Conservation (phyloP, 2,888 invertebrate species). For the Eupithecia exiguata region DNA sequence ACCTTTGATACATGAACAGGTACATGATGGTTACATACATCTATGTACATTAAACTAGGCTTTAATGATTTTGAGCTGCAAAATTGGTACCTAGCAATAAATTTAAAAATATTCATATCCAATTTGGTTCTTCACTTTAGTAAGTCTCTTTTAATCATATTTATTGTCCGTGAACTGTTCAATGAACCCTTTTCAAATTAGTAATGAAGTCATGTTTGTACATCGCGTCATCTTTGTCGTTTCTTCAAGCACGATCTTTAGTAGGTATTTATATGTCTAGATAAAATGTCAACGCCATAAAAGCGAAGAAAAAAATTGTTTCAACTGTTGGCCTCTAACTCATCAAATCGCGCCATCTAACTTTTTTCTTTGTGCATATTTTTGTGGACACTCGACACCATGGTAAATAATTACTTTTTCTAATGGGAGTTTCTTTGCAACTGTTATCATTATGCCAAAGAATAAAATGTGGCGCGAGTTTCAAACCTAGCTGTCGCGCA, state of each 20-base stretch:
- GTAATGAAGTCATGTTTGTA: conserved; percentile 38
- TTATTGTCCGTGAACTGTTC: conserved; percentile 37
- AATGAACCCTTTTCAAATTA: conserved; percentile 32
- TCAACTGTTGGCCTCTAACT: no score
- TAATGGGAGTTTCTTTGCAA: no score
- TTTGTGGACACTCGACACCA: no score
- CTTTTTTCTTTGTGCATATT: no score
- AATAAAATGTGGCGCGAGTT: no score
- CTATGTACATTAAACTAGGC: background rate
- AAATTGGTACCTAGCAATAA: background rate
- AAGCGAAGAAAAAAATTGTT: no score
- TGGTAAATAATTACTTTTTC: no score
- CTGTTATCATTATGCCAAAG: no score
- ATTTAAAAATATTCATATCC: background rate
- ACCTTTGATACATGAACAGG: background rate
- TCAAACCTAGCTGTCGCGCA: no score
- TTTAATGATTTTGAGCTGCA: background rate
- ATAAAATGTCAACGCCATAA: no score
- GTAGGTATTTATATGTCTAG: no score
- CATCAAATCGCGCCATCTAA: no score
- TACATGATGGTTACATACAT: background rate
- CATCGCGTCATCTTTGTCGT: conserved; percentile 26
- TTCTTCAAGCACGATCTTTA: background rate
- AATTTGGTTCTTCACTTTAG: background rate
- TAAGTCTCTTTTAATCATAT: background rate